Evolutionary conservation across 64 coral and sea anemone genomes (phyloP).

Genomic region (Montipora capricornis): DNA sequence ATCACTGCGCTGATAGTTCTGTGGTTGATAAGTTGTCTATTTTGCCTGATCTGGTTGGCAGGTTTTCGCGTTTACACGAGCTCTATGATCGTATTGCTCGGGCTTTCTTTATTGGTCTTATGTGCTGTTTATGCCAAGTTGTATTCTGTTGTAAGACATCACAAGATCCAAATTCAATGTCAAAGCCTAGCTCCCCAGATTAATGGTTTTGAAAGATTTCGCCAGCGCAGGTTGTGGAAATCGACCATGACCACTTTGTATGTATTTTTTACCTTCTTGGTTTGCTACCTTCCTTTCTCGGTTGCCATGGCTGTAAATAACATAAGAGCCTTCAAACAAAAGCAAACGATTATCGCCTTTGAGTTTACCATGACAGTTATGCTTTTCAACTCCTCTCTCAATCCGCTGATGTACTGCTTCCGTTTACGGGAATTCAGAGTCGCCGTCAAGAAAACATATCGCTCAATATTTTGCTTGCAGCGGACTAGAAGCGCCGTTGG

Average conservation of each 20-base stretch:
- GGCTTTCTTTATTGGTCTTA: not conserved
- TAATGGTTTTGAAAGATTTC: not conserved
- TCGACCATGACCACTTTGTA: constrained; percentile 11
- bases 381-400: constrained; percentile 22
- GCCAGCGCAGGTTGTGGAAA: not conserved
- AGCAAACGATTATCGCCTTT: not conserved
- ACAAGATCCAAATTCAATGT: not conserved
- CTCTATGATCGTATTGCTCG: not conserved
- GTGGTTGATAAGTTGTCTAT: not conserved
- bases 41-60: not conserved
- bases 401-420: constrained; percentile 22
- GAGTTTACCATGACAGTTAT: constrained; percentile 12
- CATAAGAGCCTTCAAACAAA: not conserved
- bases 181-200: not conserved
- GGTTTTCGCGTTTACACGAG: constrained; percentile 18
- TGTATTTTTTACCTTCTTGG: constrained; percentile 2
- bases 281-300: constrained; percentile 27
- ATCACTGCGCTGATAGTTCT: not conserved
- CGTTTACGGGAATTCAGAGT: constrained; percentile 7
- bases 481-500: too few relatives aligned
- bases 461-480: not conserved
- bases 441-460: constrained; percentile 17
- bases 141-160: not conserved
- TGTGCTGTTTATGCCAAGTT: constrained; percentile 22
- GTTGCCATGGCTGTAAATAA: not conserved